Conservation (phyloP, 1,140 invertebrate species). For the Sycophaga agraensis region DNA sequence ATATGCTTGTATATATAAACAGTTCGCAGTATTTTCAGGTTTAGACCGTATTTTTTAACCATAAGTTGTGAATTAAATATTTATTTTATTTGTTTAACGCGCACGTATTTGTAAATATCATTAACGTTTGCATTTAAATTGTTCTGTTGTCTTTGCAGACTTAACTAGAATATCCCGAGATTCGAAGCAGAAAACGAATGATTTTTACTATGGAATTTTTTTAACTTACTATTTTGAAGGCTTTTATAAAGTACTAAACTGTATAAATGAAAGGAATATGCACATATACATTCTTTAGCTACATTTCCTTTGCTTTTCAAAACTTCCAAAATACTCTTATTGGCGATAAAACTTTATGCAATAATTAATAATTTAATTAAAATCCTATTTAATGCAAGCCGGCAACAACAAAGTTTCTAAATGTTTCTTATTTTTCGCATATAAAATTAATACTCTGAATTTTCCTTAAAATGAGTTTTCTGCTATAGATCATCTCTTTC, state of each 20-base stretch:
- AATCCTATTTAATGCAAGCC: background rate
- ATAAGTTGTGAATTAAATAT: slow-evolving; percentile 57
- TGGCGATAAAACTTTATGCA: no score
- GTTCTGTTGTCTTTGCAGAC: background rate
- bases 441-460: background rate
- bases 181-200: slow-evolving; percentile 41
- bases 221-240: no score
- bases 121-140: slow-evolving; percentile 7
- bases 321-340: no score
- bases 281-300: no score
- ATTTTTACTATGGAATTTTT: background rate
- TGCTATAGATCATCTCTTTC: slow-evolving; percentile 27
- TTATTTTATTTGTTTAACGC: slow-evolving; percentile 54
- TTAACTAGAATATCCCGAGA: slow-evolving; percentile 27
- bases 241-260: no score
- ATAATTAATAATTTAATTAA: no score
- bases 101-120: slow-evolving; percentile 37
- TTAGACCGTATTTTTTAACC: slow-evolving; percentile 45
- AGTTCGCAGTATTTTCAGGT: background rate
- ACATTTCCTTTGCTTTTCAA: no score
- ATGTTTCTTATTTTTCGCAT: no score
- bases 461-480: slow-evolving; percentile 29
- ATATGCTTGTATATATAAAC: background rate
- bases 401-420: background rate
- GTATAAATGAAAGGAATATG: no score